These are phyloP conservation scores for Martes martes DNA, from an alignment of 2,113 vertebrate species.

Conservation along the genomic window DNA sequence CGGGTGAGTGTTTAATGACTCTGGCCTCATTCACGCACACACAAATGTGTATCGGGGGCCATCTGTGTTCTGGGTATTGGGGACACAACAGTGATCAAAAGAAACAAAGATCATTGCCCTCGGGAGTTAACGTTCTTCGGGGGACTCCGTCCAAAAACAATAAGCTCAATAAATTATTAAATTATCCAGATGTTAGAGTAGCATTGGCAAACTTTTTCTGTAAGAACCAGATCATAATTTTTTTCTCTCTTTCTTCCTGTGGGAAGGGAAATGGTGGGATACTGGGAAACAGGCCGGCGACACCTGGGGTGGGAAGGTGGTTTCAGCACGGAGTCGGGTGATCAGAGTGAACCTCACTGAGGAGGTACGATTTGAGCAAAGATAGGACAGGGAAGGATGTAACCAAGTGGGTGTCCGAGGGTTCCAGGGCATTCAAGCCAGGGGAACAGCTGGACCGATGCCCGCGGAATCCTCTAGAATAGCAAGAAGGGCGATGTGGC, in stretches of 20 bases:
- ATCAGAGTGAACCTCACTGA: too few relatives aligned
- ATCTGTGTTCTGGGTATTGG: too few relatives aligned
- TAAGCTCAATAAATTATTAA: neutral
- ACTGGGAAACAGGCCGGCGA: rapidly evolving
- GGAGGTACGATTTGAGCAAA: neutral
- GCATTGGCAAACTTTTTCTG: rapidly evolving
- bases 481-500: neutral
- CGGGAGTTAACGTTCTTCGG: neutral
- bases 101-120: neutral
- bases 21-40: neutral
- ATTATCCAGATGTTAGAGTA: neutral
- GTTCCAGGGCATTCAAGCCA: neutral
- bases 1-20: neutral
- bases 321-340: neutral
- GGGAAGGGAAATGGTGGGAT: rapidly evolving
- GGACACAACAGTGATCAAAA: neutral
- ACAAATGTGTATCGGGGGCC: neutral
- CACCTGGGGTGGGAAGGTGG: rapidly evolving
- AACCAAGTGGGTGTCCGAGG: neutral
- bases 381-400: rapidly evolving
- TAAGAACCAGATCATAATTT: neutral
- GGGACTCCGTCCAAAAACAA: neutral
- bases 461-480: neutral
- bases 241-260: too few relatives aligned
- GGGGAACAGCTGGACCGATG: neutral